These are phyloP conservation scores for Hydriomena furcata DNA, from an alignment of 2,888 invertebrate genomes.

Conservation along the genomic window DNA sequence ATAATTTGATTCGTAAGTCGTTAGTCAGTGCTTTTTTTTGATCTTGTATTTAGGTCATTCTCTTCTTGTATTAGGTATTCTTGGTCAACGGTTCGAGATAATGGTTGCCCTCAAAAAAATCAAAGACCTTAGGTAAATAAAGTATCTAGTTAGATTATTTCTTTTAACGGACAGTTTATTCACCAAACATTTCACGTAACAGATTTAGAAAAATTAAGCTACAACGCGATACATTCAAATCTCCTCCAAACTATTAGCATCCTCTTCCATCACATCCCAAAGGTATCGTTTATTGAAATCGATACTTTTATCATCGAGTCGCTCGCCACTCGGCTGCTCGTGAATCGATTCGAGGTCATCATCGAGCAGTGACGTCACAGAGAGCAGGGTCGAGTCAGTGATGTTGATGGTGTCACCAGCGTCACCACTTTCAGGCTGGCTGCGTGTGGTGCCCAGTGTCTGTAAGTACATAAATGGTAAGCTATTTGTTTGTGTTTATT, in stretches of 20 bases:
- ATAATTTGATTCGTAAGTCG: too few relatives aligned
- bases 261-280: conserved; percentile 67
- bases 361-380: conserved; percentile 65
- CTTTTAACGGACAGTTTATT: too few relatives aligned
- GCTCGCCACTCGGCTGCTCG: conserved; percentile 20
- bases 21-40: too few relatives aligned
- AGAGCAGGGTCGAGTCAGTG: conserved; percentile 62
- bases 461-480: conserved; percentile 36
- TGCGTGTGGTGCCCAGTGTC: conserved; percentile 57
- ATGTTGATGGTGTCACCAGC: conserved; percentile 62
- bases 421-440: conserved; percentile 63
- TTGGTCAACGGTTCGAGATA: too few relatives aligned
- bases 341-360: conserved; percentile 52
- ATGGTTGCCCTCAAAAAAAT: too few relatives aligned
- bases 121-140: too few relatives aligned
- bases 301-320: conserved; percentile 3
- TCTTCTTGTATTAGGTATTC: too few relatives aligned
- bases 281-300: conserved; percentile 48
- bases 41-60: too few relatives aligned
- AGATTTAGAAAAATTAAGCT: too few relatives aligned
- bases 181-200: conserved; percentile 1
- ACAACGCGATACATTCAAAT: conserved; percentile 2
- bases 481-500: too few relatives aligned
- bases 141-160: too few relatives aligned
- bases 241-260: conserved; percentile 41